Conservation (phyloP, 2,113 vertebrate species). For the Myrmecobius fasciatus region DNA sequence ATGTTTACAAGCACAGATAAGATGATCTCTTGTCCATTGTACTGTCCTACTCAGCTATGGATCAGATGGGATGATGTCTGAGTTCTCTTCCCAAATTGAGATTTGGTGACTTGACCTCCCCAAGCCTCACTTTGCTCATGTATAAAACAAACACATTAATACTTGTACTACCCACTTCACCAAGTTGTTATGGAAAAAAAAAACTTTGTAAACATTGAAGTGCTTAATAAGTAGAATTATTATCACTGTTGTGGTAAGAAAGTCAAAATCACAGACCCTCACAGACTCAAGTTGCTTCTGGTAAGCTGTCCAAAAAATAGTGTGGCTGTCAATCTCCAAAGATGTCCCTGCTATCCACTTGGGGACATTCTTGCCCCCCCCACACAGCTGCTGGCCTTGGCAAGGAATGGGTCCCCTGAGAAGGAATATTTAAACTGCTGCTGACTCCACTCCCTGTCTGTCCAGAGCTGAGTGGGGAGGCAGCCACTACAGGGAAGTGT, state of each 20-base stretch:
- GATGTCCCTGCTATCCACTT: not conserved
- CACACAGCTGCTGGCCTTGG: slow-evolving; percentile 30
- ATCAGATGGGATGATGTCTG: not conserved
- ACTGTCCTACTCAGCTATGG: not conserved
- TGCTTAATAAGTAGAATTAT: not conserved
- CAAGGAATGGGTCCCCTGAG: slow-evolving; percentile 15
- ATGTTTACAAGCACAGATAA: not conserved
- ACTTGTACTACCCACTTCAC: not conserved
- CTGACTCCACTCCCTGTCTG: not conserved
- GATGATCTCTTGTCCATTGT: not conserved
- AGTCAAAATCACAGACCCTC: not conserved
- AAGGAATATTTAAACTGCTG: slow-evolving; percentile 16
- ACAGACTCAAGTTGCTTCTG: not conserved
- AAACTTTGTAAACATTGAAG: not conserved
- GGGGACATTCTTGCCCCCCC: not conserved
- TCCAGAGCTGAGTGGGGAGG: not conserved
- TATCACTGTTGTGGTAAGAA: not conserved
- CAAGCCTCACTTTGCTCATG: not conserved
- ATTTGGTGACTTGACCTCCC: not conserved
- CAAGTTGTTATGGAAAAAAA: not conserved
- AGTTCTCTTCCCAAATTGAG: not conserved
- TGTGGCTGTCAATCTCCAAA: not conserved
- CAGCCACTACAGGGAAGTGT: not conserved
- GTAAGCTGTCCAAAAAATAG: not conserved
- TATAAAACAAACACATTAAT: not conserved